A percentile compares a stretch with the other conserved stretches of the same genome.
Evolutionary conservation across 2,797 vertebrate species (phyloP).

Genomic region (Pangasius sanitwongsei): DNA sequence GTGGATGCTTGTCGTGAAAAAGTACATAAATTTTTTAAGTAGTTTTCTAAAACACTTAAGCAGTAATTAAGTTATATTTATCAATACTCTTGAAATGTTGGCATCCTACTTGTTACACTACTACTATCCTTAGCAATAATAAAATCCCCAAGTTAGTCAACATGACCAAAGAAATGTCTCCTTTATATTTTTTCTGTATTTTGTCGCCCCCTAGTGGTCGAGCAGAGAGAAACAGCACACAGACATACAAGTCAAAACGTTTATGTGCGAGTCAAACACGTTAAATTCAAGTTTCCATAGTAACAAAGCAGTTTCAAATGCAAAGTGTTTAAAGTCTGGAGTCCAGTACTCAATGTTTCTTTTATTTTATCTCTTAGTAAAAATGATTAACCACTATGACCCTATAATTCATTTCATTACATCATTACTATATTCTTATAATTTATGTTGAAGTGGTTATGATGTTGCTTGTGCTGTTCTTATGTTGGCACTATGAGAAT

Average conservation of each 20-base stretch:
- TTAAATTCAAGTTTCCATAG: neutral
- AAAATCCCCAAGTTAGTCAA: neutral
- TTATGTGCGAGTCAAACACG: neutral
- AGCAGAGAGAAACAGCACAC: neutral
- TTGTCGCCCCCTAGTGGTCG: constrained; percentile 26
- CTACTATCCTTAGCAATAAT: neutral
- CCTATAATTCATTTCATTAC: neutral
- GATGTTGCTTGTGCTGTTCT: neutral
- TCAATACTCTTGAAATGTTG: neutral
- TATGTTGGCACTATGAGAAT: neutral
- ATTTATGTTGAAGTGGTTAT: neutral
- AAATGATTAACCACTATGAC: neutral
- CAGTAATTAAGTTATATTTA: neutral
- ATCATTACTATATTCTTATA: neutral
- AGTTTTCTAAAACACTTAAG: neutral
- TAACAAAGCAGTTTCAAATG: neutral
- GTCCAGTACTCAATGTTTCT: neutral
- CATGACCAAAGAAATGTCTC: neutral
- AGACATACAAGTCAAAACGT: neutral
- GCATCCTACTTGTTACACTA: neutral
- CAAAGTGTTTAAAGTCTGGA: neutral
- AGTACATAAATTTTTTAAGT: neutral
- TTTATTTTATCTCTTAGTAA: neutral
- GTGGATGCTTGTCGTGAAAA: neutral
- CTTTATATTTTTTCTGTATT: neutral